Evolutionary conservation across 2,888 invertebrate species (phyloP).

Genomic region (Plebejus melissa): DNA sequence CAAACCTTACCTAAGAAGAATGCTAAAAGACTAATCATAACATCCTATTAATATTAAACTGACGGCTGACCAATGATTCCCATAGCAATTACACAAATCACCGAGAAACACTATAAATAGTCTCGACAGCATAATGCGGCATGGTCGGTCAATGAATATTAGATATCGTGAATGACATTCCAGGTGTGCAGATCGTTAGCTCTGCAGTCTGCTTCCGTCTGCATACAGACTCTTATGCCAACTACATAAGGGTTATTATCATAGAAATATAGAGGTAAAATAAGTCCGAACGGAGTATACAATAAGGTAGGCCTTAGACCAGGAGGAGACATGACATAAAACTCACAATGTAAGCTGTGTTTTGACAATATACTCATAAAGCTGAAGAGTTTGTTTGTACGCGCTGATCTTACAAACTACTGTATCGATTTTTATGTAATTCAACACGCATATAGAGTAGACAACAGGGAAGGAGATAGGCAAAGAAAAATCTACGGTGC

Average conservation of each 20-base stretch:
- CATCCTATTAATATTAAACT: background rate
- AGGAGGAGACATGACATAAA: background rate
- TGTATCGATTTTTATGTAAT: too few relatives aligned
- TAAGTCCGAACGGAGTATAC: background rate
- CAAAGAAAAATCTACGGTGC: too few relatives aligned
- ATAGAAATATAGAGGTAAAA: background rate
- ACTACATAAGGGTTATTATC: background rate
- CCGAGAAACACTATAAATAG: background rate
- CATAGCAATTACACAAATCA: slow-evolving; percentile 9
- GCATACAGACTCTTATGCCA: background rate
- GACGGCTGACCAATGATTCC: background rate
- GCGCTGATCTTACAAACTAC: too few relatives aligned
- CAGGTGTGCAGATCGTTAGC: slow-evolving; percentile 21
- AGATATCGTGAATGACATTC: slow-evolving; percentile 24
- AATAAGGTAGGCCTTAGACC: background rate
- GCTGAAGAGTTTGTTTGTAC: too few relatives aligned
- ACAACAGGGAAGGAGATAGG: too few relatives aligned
- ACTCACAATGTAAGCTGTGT: background rate
- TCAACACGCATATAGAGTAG: too few relatives aligned
- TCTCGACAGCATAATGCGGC: slow-evolving; percentile 5
- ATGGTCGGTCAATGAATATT: slow-evolving; percentile 20
- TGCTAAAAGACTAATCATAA: background rate
- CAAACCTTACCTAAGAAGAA: too few relatives aligned
- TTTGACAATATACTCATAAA: background rate
- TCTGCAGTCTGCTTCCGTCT: slow-evolving; percentile 8